A percentile compares a stretch with the other conserved stretches of the same genome.
Evolutionary conservation across 2,888 invertebrate species (phyloP).

Genomic region (Podotricha telesiphe): DNA sequence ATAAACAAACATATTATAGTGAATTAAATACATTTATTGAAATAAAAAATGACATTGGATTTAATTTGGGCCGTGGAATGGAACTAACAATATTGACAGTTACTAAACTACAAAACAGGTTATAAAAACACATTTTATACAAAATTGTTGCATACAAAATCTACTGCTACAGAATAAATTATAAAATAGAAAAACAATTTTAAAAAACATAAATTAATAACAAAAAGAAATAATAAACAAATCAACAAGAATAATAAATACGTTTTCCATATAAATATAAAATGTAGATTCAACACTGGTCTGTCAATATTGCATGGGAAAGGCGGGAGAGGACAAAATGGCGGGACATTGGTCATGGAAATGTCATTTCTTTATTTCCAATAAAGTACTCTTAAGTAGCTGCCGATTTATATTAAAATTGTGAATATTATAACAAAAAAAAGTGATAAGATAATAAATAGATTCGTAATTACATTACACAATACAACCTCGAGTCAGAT

Average conservation of each 20-base stretch:
- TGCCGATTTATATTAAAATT: slow-evolving; percentile 75
- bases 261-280: slow-evolving; percentile 68
- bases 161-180: slow-evolving; percentile 79
- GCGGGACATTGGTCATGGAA: slow-evolving; percentile 40
- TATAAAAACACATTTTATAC: slow-evolving; percentile 64
- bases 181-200: slow-evolving; percentile 68
- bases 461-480: slow-evolving; percentile 56
- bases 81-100: slow-evolving; percentile 83
- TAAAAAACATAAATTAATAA: slow-evolving; percentile 77
- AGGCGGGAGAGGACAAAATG: slow-evolving; percentile 45
- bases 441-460: slow-evolving; percentile 64
- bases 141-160: slow-evolving; percentile 55
- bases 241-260: slow-evolving; percentile 80
- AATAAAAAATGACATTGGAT: slow-evolving; percentile 82
- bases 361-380: slow-evolving; percentile 81
- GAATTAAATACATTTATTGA: slow-evolving; percentile 80
- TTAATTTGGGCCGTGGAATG: slow-evolving; percentile 71
- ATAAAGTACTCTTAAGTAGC: slow-evolving; percentile 78
- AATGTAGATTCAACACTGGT: slow-evolving; percentile 80
- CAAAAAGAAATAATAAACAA: slow-evolving; percentile 70
- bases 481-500: slow-evolving; percentile 55
- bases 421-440: slow-evolving; percentile 72
- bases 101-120: slow-evolving; percentile 69
- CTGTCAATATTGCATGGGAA: slow-evolving; percentile 81
- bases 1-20: slow-evolving; percentile 63